A percentile compares a stretch with the other conserved stretches of the same genome.
These are phyloP conservation scores for Aptenodytes patagonicus DNA, from an alignment of 2,113 vertebrate genomes.

Conservation along the genomic window DNA sequence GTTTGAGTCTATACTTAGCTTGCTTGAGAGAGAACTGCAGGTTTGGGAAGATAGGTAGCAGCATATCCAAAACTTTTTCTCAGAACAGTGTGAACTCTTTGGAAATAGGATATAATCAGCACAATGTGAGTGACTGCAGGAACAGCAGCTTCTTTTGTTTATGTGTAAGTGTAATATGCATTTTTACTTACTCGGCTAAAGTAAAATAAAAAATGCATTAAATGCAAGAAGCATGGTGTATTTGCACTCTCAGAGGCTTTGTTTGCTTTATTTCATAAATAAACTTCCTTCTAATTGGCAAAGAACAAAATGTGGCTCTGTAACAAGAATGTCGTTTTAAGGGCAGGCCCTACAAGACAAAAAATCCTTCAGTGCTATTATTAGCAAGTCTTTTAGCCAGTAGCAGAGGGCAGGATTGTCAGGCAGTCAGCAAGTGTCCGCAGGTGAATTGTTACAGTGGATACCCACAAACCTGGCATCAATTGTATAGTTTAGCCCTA, in stretches of 20 bases:
- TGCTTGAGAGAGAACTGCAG: not conserved
- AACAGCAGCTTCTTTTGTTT: not conserved
- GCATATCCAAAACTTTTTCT: not conserved
- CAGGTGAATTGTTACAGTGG: not conserved
- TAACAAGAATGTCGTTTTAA: not conserved
- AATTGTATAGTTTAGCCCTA: not conserved
- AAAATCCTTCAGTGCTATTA: not conserved
- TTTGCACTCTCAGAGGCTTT: not conserved
- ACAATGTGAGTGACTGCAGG: not conserved
- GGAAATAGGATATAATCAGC: not conserved
- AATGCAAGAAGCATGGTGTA: not conserved
- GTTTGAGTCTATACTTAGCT: not conserved
- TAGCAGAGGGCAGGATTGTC: not conserved
- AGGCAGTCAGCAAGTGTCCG: not conserved
- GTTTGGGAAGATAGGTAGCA: not conserved
- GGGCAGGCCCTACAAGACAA: not conserved
- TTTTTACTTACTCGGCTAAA: not conserved
- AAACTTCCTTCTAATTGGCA: not conserved
- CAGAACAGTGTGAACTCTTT: not conserved
- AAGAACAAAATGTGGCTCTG: not conserved
- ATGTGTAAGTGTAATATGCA: not conserved
- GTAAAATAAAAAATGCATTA: not conserved
- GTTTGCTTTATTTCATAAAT: not conserved
- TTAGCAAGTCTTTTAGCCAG: not conserved
- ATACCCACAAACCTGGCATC: not conserved